These are phyloP conservation scores for Potamarius usumacintae DNA, from an alignment of 2,113 vertebrate species.

Conservation along the genomic window DNA sequence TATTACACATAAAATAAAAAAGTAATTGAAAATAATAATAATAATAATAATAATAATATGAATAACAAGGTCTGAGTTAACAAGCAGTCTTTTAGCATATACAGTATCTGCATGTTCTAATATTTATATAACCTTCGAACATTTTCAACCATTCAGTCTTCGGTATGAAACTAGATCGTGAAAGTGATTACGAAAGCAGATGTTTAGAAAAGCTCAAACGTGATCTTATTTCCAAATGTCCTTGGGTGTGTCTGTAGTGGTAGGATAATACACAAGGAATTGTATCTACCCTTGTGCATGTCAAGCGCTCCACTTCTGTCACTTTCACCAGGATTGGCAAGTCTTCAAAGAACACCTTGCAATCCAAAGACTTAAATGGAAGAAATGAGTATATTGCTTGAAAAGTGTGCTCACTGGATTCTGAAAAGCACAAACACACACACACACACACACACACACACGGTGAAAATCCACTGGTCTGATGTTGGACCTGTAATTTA, in stretches of 20 bases:
- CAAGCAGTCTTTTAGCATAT: not conserved
- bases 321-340: slow-evolving; percentile 61
- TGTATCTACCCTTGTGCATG: slow-evolving; percentile 57
- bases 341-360: slow-evolving; percentile 58
- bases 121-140: not conserved
- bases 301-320: slow-evolving; percentile 59
- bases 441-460: slow-evolving; percentile 7
- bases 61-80: not conserved
- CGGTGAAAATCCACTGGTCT: slow-evolving; percentile 7
- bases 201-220: not conserved
- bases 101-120: not conserved
- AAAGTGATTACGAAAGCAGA: not conserved
- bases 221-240: too few relatives aligned
- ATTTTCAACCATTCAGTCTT: not conserved
- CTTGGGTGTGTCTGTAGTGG: not conserved
- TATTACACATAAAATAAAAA: not conserved
- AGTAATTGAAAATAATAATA: not conserved
- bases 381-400: slow-evolving; percentile 53
- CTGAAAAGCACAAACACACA: slow-evolving; percentile 40
- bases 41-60: not conserved
- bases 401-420: slow-evolving; percentile 45
- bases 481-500: slow-evolving; percentile 31
- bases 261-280: slow-evolving; percentile 46
- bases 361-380: slow-evolving; percentile 59
- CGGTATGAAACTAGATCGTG: not conserved